Conservation (phyloP, 2,797 vertebrate species). For the Phrynocephalus forsythii region DNA sequence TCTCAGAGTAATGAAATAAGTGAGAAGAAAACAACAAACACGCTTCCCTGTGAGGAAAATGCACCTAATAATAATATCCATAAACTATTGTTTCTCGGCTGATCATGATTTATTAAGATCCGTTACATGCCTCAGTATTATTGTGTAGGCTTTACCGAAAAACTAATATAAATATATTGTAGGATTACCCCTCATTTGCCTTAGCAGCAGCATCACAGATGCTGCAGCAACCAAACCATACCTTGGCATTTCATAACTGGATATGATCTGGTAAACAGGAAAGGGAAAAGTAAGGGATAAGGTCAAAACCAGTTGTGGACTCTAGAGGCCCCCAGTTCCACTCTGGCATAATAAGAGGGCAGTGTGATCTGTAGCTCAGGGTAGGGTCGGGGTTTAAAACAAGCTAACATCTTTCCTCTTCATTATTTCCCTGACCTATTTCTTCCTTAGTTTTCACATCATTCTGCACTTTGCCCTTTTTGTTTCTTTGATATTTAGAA, state of each 20-base stretch:
- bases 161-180: slow-evolving; percentile 48
- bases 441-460: no score
- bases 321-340: not conserved
- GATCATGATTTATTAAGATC: slow-evolving; percentile 59
- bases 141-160: slow-evolving; percentile 39
- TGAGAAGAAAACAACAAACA: slow-evolving; percentile 37
- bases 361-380: not conserved
- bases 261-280: not conserved
- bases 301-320: not conserved
- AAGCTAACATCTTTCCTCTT: not conserved
- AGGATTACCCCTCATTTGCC: not conserved
- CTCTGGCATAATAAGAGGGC: not conserved
- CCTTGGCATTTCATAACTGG: not conserved
- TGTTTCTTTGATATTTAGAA: no score
- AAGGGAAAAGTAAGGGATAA: not conserved
- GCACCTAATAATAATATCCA: slow-evolving; percentile 45
- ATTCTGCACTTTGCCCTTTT: not conserved
- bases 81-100: not conserved
- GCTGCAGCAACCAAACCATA: not conserved
- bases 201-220: not conserved
- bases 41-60: slow-evolving; percentile 42
- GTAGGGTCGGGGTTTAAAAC: not conserved
- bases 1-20: slow-evolving; percentile 56
- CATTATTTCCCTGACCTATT: no score
- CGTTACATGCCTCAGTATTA: slow-evolving; percentile 58